These are phyloP conservation scores for Melanotaenia parkinsoni DNA, from an alignment of 2,797 vertebrate species.

Conservation along the genomic window DNA sequence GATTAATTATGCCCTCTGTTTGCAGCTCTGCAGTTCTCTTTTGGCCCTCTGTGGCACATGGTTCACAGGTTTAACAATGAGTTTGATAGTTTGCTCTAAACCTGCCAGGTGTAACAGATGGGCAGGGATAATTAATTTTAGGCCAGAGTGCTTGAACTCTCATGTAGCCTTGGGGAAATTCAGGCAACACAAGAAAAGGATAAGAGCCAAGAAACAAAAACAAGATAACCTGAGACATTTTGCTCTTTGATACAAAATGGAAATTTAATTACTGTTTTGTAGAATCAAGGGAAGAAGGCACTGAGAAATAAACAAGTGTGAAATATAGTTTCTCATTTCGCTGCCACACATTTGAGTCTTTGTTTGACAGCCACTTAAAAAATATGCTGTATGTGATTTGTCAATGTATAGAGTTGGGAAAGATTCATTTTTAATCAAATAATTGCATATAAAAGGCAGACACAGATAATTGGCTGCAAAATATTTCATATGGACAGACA, in stretches of 20 bases:
- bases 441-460: neutral
- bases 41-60: neutral
- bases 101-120: slow-evolving; percentile 43
- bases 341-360: neutral
- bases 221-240: neutral
- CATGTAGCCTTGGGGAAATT: slow-evolving; percentile 25
- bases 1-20: slow-evolving; percentile 35
- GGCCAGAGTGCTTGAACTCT: slow-evolving; percentile 28
- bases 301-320: neutral
- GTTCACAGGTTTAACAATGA: slow-evolving; percentile 47
- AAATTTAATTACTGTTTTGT: neutral
- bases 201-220: neutral
- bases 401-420: neutral
- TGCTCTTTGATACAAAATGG: neutral
- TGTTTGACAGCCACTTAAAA: neutral
- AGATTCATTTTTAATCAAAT: neutral
- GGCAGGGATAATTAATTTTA: slow-evolving; percentile 43
- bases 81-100: slow-evolving; percentile 54
- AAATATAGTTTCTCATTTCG: neutral
- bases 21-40: slow-evolving; percentile 17
- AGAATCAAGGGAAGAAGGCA: neutral
- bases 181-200: slow-evolving; percentile 25
- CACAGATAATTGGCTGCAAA: neutral
- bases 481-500: neutral
- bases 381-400: neutral